Percentiles rank a stretch among this genome's conserved stretches.
Conservation (phyloP, 2,113 vertebrate genomes). For the Tupaia tana region DNA sequence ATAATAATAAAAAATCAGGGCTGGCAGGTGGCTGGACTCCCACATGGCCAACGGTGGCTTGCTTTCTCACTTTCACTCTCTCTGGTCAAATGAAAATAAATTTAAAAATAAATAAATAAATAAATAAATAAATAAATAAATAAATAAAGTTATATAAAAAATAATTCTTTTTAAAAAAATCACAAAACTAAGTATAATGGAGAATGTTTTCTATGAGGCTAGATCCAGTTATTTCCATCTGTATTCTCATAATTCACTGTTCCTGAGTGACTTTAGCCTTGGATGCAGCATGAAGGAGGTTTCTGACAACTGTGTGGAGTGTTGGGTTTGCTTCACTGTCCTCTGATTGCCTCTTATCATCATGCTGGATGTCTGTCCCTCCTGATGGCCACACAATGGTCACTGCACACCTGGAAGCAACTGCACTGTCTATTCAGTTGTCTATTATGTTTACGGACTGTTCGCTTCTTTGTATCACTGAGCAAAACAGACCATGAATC, state of each 20-base stretch:
- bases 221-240: background rate
- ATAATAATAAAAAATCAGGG: too few relatives aligned
- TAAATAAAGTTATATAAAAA: too few relatives aligned
- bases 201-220: background rate
- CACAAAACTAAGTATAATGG: background rate
- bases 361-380: background rate
- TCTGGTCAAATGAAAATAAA: too few relatives aligned
- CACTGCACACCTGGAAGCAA: background rate
- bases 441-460: conserved; percentile 19
- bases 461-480: conserved; percentile 22
- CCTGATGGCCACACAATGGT: background rate
- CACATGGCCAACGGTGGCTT: too few relatives aligned
- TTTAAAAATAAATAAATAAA: too few relatives aligned
- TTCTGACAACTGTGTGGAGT: background rate
- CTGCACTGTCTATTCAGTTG: background rate
- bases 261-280: background rate
- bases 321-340: background rate
- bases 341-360: background rate
- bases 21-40: too few relatives aligned
- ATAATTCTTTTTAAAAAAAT: background rate
- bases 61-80: too few relatives aligned
- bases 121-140: too few relatives aligned
- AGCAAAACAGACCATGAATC: conserved; percentile 35
- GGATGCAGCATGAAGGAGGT: background rate
- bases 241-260: background rate